Percentiles rank a stretch among this genome's conserved stretches.
Evolutionary conservation across 2,888 invertebrate species (phyloP).

Genomic region (Chrysolina oricalcia): DNA sequence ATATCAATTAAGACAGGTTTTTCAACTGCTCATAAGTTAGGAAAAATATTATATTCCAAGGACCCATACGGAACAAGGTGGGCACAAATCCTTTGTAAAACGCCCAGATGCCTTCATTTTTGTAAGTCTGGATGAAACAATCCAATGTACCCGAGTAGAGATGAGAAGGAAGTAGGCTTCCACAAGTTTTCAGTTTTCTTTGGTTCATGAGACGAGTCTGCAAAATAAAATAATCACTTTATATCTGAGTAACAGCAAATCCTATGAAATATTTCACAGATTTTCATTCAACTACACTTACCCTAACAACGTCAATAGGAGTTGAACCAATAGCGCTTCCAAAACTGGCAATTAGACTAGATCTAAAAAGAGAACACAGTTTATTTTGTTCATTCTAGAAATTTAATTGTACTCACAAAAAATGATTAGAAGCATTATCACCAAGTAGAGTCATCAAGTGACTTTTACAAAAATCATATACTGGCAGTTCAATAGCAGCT

Average conservation of each 20-base stretch:
- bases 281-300: slow-evolving; percentile 72
- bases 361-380: slow-evolving; percentile 74
- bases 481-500: slow-evolving; percentile 94
- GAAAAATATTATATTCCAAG: slow-evolving; percentile 98
- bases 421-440: slow-evolving; percentile 89
- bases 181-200: slow-evolving; percentile 74
- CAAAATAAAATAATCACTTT: slow-evolving; percentile 61
- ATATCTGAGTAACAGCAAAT: background rate
- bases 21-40: slow-evolving; percentile 94
- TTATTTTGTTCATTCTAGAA: background rate
- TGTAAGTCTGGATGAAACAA: slow-evolving; percentile 81
- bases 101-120: slow-evolving; percentile 88
- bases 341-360: slow-evolving; percentile 92
- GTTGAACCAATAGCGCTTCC: slow-evolving; percentile 95
- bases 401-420: slow-evolving; percentile 78
- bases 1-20: slow-evolving; percentile 75
- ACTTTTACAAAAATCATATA: slow-evolving; percentile 92
- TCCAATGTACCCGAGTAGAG: slow-evolving; percentile 90
- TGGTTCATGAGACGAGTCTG: slow-evolving; percentile 97
- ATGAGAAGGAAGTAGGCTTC: slow-evolving; percentile 73
- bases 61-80: slow-evolving; percentile 96
- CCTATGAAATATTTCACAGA: background rate
- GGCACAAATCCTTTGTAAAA: slow-evolving; percentile 97
- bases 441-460: slow-evolving; percentile 81
- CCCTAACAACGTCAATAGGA: slow-evolving; percentile 94